Evolutionary conservation across 2,113 vertebrate species (phyloP), one percentile per base, ranked within the genome.

Genomic region (Girardinichthys multiradiatus): DNA sequence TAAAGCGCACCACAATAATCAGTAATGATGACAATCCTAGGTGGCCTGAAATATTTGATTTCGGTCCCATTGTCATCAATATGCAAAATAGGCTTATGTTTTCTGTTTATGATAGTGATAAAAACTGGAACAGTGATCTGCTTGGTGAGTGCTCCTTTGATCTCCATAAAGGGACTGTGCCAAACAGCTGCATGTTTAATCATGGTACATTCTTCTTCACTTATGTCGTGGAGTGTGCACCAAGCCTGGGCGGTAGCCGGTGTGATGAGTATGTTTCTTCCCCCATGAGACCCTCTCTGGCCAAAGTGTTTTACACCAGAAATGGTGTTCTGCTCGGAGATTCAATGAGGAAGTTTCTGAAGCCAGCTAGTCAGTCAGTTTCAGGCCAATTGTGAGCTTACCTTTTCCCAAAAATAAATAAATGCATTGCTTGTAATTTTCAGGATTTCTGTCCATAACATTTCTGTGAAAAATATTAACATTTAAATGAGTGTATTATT

Each of bases 81-180:
- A 77, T 58, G 0, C n/a, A 0, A 1, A 65, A 64, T 0, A 57
- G 31, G 28, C 70, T 96, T 2, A 80, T 0, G 9, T 86, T 96
- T 3, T 26, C 51, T 26, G 91, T 95, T 28, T 95, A 92, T 89
- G 95, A 96, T 12, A 67, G 42, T 5, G 95, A 96, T 51, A 0
- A 0, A 0, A 72, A 27, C 30, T 93, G 89, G 75, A 64, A 93
- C 1, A 94, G 89, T 1, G 91, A 95, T 30, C 81, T 72, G 0
- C 90, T 95, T 0, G 95, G 94, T 0, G 0, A 30, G 0, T 96
- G 95, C 68, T 84, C 90, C 10, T 1, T 17, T 19, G 0, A 33
- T 0, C 67, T 90, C 0, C 59, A 0, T 2, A 61, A 57, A 0
- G 95, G 92, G 12, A 15, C 0, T 0, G 72, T 82, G 0, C 0